Conservation (phyloP, 2,797 vertebrate genomes). For the Nothura maculosa region DNA sequence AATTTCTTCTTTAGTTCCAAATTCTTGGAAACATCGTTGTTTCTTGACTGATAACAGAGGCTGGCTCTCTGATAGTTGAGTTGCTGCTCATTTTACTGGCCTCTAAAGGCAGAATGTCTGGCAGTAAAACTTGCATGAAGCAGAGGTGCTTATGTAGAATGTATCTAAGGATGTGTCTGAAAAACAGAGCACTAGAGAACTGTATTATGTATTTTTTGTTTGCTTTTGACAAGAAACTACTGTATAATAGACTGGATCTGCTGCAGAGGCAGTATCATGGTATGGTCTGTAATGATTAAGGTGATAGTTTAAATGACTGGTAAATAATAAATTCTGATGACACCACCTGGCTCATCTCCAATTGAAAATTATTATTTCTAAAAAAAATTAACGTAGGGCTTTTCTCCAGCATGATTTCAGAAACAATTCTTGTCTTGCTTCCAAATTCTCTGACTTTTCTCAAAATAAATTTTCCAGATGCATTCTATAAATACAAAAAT, state of each 20-base stretch:
- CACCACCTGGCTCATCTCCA: neutral
- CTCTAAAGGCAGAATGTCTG: neutral
- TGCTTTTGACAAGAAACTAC: neutral
- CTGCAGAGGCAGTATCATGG: accelerated
- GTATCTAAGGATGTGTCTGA: neutral
- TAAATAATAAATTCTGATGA: neutral
- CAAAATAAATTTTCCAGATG: neutral
- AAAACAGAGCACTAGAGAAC: neutral
- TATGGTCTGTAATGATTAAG: neutral
- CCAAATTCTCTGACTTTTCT: neutral
- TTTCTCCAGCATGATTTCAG: neutral
- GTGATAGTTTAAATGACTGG: neutral
- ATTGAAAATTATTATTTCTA: neutral
- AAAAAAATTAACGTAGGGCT: neutral
- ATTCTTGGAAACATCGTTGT: neutral
- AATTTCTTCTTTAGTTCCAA: neutral
- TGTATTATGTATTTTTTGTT: neutral
- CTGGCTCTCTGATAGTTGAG: neutral
- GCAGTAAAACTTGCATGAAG: neutral
- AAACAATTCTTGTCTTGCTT: neutral
- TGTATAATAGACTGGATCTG: neutral
- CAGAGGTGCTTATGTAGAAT: neutral
- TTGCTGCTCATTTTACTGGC: neutral
- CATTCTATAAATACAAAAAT: neutral
- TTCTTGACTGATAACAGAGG: neutral